Evolutionary conservation across 2,113 vertebrate genomes (phyloP).

Genomic region (Motacilla tschutschensis): DNA sequence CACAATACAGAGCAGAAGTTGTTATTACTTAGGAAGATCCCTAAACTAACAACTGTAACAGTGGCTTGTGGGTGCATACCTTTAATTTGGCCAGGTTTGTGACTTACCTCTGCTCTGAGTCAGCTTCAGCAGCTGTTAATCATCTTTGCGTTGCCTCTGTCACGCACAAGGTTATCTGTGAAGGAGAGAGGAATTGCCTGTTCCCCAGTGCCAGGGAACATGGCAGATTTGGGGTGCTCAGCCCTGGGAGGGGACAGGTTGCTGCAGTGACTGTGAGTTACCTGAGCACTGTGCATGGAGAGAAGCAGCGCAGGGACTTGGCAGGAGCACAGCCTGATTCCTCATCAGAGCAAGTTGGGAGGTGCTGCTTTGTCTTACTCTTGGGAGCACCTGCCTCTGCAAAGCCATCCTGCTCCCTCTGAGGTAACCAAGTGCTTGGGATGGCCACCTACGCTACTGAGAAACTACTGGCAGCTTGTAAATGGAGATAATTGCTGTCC

Average conservation of each 20-base stretch:
- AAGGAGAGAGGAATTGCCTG: neutral
- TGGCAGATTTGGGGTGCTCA: neutral
- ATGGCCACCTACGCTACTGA: neutral
- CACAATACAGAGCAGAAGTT: neutral
- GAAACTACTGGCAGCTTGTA: neutral
- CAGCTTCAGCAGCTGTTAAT: constrained; percentile 8
- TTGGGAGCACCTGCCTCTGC: neutral
- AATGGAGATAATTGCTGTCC: neutral
- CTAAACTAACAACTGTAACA: neutral
- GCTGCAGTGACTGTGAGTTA: rapidly evolving
- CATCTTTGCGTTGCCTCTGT: neutral
- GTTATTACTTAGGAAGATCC: neutral
- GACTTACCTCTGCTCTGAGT: neutral
- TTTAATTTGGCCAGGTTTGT: neutral
- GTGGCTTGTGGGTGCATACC: neutral
- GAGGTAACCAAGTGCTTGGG: neutral
- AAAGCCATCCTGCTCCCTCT: neutral
- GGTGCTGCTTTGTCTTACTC: rapidly evolving
- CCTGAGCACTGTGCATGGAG: rapidly evolving
- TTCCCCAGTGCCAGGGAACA: neutral
- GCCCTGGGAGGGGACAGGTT: neutral
- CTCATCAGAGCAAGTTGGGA: rapidly evolving
- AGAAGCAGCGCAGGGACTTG: neutral
- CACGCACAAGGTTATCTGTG: neutral
- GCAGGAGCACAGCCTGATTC: neutral